Conservation (phyloP, 2,797 vertebrate genomes). For the Cacajao melanocephalus region DNA sequence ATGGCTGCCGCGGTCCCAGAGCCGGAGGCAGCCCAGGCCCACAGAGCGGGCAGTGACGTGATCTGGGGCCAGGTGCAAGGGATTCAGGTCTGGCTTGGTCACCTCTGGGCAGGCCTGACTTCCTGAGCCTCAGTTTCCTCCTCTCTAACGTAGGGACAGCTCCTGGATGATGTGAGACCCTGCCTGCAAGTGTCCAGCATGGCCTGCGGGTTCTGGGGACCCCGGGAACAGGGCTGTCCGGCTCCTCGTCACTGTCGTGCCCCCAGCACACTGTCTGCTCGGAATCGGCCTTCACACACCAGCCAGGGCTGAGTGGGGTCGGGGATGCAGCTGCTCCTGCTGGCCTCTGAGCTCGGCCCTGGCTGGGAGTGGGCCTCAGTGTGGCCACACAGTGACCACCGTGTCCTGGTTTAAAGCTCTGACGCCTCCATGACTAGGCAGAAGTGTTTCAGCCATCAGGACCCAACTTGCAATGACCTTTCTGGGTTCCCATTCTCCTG, state of each 20-base stretch:
- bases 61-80: background rate
- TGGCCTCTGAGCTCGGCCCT: background rate
- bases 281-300: background rate
- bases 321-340: background rate
- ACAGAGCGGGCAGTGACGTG: rapidly evolving
- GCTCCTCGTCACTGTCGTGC: rapidly evolving
- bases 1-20: rapidly evolving
- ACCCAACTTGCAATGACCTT: rapidly evolving
- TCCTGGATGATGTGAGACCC: background rate
- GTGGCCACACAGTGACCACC: rapidly evolving
- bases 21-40: background rate
- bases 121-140: background rate
- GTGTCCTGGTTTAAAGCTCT: background rate
- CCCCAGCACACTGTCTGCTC: rapidly evolving
- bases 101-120: background rate
- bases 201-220: rapidly evolving
- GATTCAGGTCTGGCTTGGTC: rapidly evolving
- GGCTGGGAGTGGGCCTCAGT: too few species aligned
- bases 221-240: rapidly evolving
- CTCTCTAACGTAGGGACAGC: background rate
- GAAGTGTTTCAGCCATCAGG: rapidly evolving
- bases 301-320: background rate
- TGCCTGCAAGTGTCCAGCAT: rapidly evolving
- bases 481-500: rapidly evolving
- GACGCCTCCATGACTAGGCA: rapidly evolving